These are phyloP conservation scores for Metopolophium dirhodum DNA, from an alignment of 1,140 invertebrate species.

Conservation along the genomic window DNA sequence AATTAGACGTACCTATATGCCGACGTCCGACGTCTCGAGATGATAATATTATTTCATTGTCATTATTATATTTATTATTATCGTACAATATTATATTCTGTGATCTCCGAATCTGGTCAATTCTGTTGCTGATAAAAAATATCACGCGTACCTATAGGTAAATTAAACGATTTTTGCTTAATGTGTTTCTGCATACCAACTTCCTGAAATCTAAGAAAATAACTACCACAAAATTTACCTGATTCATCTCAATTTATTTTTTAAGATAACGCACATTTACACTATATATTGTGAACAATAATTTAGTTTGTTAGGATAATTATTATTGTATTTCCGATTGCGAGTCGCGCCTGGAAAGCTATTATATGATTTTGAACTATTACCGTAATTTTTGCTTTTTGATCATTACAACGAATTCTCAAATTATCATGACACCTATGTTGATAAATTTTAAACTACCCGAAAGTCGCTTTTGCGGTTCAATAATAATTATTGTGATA, in stretches of 20 bases:
- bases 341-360: not conserved
- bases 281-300: not conserved
- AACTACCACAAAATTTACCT: not conserved
- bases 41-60: not conserved
- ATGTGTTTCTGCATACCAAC: not conserved
- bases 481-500: not conserved
- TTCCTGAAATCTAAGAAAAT: not conserved
- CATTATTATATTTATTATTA: not conserved
- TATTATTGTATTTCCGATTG: not conserved
- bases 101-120: conserved; percentile 54
- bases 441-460: not conserved
- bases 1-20: not conserved
- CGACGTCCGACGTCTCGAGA: not conserved
- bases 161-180: not conserved
- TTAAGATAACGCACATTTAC: not conserved
- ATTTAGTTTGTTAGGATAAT: not conserved
- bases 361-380: not conserved
- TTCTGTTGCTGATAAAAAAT: conserved; percentile 14
- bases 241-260: not conserved
- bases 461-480: not conserved
- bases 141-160: not conserved
- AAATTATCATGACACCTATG: not conserved
- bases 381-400: not conserved
- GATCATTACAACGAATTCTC: not conserved
- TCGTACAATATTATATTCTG: not conserved